A percentile compares a stretch with the other conserved stretches of the same genome.
These are phyloP conservation scores for Linyphia triangularis DNA, from an alignment of 2,888 invertebrate species.

Conservation along the genomic window DNA sequence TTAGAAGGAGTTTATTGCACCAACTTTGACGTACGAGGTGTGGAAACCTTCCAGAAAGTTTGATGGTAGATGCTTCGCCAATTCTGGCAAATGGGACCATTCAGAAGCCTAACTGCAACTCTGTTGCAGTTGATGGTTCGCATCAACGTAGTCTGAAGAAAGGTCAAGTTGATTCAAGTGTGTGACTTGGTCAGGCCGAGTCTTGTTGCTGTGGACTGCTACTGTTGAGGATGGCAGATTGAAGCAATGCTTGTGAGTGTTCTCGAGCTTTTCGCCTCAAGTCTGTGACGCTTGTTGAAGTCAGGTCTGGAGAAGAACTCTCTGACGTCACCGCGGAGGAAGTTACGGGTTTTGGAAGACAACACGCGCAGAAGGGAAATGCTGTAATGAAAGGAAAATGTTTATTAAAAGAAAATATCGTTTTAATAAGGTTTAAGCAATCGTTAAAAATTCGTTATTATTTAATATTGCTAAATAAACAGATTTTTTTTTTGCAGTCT, in stretches of 20 bases:
- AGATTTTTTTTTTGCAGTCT: too few relatives aligned
- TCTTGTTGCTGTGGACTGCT: conserved; percentile 35
- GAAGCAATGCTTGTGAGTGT: conserved; percentile 92
- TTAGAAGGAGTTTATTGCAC: background rate
- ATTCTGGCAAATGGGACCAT: background rate
- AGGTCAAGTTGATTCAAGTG: background rate
- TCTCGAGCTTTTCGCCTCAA: conserved; percentile 95
- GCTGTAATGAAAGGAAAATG: conserved; percentile 40
- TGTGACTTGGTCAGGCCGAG: conserved; percentile 1
- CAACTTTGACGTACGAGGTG: background rate
- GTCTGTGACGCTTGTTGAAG: conserved; percentile 92
- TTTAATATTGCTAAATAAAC: too few relatives aligned
- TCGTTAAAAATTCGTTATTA: too few relatives aligned
- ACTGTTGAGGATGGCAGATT: conserved; percentile 78
- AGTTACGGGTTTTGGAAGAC: conserved; percentile 84
- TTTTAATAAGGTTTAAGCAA: too few relatives aligned
- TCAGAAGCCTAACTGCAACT: background rate
- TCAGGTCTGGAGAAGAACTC: conserved; percentile 57
- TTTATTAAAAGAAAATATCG: too few relatives aligned
- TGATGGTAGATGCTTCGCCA: background rate
- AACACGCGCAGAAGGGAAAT: conserved; percentile 89
- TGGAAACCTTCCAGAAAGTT: too few relatives aligned
- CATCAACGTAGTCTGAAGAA: background rate
- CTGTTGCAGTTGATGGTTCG: background rate
- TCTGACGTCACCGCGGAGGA: conserved; percentile 79